These are phyloP conservation scores for Branchipolynoe longqiensis DNA, from an alignment of 2,888 invertebrate genomes.

Conservation along the genomic window DNA sequence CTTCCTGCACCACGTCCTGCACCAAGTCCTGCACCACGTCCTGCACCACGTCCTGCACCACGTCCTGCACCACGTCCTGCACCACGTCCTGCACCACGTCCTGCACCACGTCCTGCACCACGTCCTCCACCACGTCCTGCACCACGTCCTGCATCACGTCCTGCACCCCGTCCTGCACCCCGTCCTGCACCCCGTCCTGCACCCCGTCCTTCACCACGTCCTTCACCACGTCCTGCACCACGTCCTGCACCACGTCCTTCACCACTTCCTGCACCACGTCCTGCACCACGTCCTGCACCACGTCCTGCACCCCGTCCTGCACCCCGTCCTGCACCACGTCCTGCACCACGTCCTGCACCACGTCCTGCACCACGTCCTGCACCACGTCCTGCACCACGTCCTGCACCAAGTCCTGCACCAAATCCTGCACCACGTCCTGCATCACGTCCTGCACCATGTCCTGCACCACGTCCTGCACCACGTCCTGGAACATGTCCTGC, in stretches of 20 bases:
- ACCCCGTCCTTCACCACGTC: no score
- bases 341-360: conserved; percentile 16
- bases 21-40: not conserved
- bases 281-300: not conserved
- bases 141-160: not conserved
- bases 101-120: conserved; percentile 6
- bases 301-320: not conserved
- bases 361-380: not conserved
- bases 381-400: not conserved
- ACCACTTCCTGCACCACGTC: not conserved
- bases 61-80: not conserved
- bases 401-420: no score
- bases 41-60: not conserved
- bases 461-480: not conserved
- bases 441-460: not conserved
- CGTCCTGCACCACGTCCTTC: no score
- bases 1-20: not conserved
- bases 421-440: no score
- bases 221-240: no score
- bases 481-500: not conserved
- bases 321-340: not conserved
- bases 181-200: no score
- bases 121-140: conserved; percentile 10
- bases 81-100: not conserved
- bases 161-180: no score